phyloP scores from a whole-genome alignment of 2,888 invertebrate genomes.

The Andrena chrysosceles region DNA sequence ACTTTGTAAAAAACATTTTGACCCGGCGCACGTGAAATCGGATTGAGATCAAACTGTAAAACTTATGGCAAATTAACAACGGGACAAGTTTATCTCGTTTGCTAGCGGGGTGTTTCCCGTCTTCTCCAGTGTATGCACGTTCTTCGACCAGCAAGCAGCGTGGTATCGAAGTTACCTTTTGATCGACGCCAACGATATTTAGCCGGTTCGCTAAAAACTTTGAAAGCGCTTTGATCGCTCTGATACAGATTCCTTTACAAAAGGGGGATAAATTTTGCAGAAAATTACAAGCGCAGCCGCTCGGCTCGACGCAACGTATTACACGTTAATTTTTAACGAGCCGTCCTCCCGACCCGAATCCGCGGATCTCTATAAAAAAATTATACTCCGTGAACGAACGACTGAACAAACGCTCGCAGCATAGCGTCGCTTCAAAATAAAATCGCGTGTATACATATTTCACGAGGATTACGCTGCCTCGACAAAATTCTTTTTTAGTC shows the following conservation, averaged over 20 bases:
- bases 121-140: neutral
- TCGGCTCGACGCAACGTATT: neutral
- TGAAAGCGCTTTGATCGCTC: constrained; percentile 24
- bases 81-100: constrained; percentile 18
- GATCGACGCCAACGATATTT: constrained; percentile 6
- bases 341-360: neutral
- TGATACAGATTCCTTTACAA: constrained; percentile 20
- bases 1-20: neutral
- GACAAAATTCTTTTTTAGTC: too few relatives aligned
- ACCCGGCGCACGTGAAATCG: neutral
- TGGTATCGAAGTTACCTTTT: neutral
- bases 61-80: constrained; percentile 22
- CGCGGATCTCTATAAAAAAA: constrained; percentile 3
- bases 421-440: neutral
- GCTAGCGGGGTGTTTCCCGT: neutral
- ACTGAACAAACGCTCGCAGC: neutral
- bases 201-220: constrained; percentile 18
- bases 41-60: neutral
- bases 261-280: constrained; percentile 45
- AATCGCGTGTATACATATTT: neutral
- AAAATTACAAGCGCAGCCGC: neutral
- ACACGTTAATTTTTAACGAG: constrained; percentile 47
- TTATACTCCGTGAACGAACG: neutral
- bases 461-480: too few relatives aligned
- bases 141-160: neutral